Percentiles rank a stretch among this genome's conserved stretches.
Conservation (phyloP, 2,113 vertebrate genomes). For the Benitochromis conjunctus region DNA sequence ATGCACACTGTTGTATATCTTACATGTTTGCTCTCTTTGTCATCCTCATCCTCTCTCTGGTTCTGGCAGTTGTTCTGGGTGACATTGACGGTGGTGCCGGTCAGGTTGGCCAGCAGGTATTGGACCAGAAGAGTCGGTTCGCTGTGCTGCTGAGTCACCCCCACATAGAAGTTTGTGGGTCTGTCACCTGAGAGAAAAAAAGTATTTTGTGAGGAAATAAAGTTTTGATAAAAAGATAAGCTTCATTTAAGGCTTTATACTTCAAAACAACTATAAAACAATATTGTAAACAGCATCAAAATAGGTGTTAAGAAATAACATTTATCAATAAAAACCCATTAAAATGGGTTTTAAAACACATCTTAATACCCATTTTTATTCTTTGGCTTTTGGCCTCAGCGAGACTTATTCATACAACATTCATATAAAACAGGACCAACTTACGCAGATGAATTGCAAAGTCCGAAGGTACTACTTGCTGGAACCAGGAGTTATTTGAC, state of each 20-base stretch:
- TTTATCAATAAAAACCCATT: not conserved
- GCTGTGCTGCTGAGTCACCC: slow-evolving; percentile 61
- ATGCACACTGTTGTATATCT: not conserved
- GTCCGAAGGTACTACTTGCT: slow-evolving; percentile 79
- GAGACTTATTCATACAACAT: not conserved
- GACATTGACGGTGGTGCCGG: slow-evolving; percentile 71
- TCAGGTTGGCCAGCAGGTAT: slow-evolving; percentile 85
- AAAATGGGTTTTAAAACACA: not conserved
- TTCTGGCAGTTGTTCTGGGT: slow-evolving; percentile 80
- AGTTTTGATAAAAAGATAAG: not conserved
- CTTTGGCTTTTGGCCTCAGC: not conserved
- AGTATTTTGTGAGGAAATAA: not conserved
- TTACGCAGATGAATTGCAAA: slow-evolving; percentile 72
- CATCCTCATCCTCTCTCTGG: slow-evolving; percentile 66
- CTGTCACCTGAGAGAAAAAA: slow-evolving; percentile 60
- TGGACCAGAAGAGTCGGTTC: slow-evolving; percentile 76
- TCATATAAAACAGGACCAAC: not conserved
- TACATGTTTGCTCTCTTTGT: slow-evolving; percentile 77
- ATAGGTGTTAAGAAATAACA: not conserved
- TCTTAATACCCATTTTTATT: not conserved
- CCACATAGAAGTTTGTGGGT: slow-evolving; percentile 84
- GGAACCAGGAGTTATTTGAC: slow-evolving; percentile 92
- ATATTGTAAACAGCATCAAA: not conserved
- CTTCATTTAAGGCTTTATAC: not conserved
- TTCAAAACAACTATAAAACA: not conserved